A percentile compares a stretch with the other conserved stretches of the same genome.
These are phyloP conservation scores for Orussus abietinus DNA, from an alignment of 1,140 invertebrate species.

Conservation along the genomic window DNA sequence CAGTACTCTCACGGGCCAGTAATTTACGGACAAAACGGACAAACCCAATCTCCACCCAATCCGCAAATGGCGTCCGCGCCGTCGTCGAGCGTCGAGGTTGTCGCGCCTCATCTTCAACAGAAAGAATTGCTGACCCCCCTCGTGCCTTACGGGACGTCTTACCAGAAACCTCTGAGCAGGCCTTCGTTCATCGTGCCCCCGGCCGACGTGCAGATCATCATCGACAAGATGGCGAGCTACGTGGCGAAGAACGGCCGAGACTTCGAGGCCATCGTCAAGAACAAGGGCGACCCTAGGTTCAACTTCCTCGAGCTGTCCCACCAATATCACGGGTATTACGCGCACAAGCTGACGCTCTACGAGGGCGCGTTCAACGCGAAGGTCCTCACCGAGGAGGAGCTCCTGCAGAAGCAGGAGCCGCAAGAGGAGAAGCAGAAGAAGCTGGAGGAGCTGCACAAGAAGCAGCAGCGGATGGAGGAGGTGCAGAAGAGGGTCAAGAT, in stretches of 20 bases:
- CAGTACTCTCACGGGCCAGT: conserved; percentile 50
- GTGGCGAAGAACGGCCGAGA: conserved; percentile 90
- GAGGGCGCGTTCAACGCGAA: conserved; percentile 45
- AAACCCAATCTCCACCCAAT: conserved; percentile 29
- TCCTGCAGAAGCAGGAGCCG: conserved; percentile 46
- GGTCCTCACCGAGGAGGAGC: conserved; percentile 47
- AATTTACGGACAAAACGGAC: conserved; percentile 43
- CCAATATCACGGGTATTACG: conserved; percentile 74
- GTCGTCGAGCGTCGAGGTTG: conserved; percentile 6
- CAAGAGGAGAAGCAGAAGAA: conserved; percentile 50
- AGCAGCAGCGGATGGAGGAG: conserved; percentile 51
- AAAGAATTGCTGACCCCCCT: conserved; percentile 33
- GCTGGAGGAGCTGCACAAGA: conserved; percentile 46
- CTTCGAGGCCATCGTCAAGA: conserved; percentile 84
- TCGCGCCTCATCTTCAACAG: conserved; percentile 10
- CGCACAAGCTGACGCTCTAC: conserved; percentile 56
- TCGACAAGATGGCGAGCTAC: conserved; percentile 94
- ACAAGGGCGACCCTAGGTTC: conserved; percentile 82
- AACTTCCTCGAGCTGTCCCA: conserved; percentile 72
- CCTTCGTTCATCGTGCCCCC: conserved; percentile 63
- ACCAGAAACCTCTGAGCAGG: conserved; percentile 45
- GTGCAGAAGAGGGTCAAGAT: conserved; percentile 52
- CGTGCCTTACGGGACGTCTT: conserved; percentile 47
- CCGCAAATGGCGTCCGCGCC: conserved; percentile 5
- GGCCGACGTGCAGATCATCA: conserved; percentile 77